Conservation (phyloP, 2,113 vertebrate genomes). For the Lontra canadensis region DNA sequence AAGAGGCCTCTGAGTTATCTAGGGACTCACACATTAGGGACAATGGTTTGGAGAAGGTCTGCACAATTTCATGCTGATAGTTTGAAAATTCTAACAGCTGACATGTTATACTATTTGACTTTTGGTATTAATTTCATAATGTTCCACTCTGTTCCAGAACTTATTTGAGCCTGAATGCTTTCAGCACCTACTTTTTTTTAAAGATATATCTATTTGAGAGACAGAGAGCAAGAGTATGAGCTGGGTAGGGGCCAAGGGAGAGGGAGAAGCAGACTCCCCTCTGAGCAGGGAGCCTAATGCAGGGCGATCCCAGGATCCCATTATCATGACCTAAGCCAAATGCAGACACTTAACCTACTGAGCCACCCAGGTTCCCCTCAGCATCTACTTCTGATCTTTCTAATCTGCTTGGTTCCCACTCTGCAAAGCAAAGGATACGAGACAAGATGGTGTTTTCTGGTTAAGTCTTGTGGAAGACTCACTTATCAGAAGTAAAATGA, state of each 20-base stretch:
- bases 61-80: neutral
- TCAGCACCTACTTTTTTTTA: neutral
- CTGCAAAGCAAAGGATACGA: neutral
- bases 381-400: constrained; percentile 21
- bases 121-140: neutral
- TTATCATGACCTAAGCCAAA: neutral
- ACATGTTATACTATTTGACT: neutral
- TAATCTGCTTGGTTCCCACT: neutral
- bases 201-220: neutral
- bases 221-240: neutral
- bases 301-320: neutral
- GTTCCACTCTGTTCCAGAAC: neutral
- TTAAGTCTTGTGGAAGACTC: neutral
- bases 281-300: neutral
- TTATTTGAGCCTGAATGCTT: neutral
- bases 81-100: neutral
- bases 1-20: neutral
- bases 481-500: neutral
- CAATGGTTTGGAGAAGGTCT: neutral
- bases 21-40: neutral
- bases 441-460: neutral
- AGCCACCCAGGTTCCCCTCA: neutral
- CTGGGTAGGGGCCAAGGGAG: neutral
- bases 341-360: neutral
- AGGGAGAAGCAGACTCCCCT: neutral